Percentiles rank a stretch among this genome's conserved stretches.
phyloP scores from a whole-genome alignment of 1,140 invertebrate species.

The Aphelinus atriplicis region DNA sequence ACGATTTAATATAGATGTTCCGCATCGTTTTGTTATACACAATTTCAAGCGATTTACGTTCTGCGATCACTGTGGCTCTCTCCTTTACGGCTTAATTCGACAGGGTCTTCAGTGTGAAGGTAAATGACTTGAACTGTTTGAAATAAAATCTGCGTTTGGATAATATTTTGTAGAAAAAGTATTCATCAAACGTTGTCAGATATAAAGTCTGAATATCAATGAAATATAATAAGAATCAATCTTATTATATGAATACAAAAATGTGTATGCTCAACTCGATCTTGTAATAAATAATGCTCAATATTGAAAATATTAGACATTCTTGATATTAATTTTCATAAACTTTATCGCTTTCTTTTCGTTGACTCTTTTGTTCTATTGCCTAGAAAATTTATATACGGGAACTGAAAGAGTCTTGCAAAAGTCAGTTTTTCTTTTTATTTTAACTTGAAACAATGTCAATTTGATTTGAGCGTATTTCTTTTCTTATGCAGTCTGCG shows the following conservation, averaged over 20 bases:
- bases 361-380: neutral
- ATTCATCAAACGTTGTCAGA: neutral
- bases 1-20: slow-evolving; percentile 97
- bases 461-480: neutral
- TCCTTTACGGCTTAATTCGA: slow-evolving; percentile 94
- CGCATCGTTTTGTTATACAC: slow-evolving; percentile 93
- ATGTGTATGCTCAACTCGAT: no score
- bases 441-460: no score
- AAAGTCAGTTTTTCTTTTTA: neutral
- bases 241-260: no score
- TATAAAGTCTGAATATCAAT: no score
- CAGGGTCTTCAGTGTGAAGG: slow-evolving; percentile 98
- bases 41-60: slow-evolving; percentile 98
- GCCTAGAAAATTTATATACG: neutral
- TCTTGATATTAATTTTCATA: no score
- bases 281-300: no score
- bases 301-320: no score
- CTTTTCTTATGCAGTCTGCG: slow-evolving; percentile 77
- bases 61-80: slow-evolving; percentile 98
- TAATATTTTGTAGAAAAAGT: neutral
- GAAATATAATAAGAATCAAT: no score
- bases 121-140: slow-evolving; percentile 56
- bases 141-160: no score
- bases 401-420: neutral
- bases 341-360: no score